Conservation (phyloP, 2,888 invertebrate species). For the Lycophotia porphyrea region DNA sequence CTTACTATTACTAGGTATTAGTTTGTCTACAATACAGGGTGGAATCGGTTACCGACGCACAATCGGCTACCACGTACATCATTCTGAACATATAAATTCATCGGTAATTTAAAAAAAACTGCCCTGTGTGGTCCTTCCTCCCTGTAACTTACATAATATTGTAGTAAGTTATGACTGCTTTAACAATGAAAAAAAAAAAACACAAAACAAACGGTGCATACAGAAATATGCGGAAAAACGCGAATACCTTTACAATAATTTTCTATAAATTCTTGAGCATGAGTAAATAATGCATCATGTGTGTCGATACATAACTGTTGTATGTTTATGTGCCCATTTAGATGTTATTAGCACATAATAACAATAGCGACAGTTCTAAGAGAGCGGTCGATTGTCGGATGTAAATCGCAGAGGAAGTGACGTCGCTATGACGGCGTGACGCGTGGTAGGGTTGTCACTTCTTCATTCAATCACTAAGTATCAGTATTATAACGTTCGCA, state of each 20-base stretch:
- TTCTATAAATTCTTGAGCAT: conserved; percentile 8
- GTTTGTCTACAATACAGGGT: no score
- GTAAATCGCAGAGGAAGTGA: conserved; percentile 61
- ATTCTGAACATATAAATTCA: no score
- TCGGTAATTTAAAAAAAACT: no score
- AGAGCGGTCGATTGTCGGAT: conserved; percentile 47
- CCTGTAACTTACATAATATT: background rate
- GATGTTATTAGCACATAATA: conserved; percentile 36
- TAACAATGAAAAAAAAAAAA: background rate
- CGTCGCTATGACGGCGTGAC: conserved; percentile 39
- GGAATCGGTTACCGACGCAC: no score
- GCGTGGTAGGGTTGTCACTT: conserved; percentile 52
- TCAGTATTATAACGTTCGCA: background rate
- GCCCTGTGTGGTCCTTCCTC: no score
- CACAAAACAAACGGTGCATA: no score
- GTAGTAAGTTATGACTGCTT: background rate
- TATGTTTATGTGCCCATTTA: conserved; percentile 30
- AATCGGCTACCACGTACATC: no score
- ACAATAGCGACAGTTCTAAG: conserved; percentile 45
- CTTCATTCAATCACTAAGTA: background rate
- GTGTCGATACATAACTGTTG: conserved; percentile 45
- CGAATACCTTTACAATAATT: background rate
- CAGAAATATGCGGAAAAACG: conserved; percentile 18
- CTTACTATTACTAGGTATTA: no score
- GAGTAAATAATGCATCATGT: conserved; percentile 26